Base-by-base conservation (phyloP, 1,140 invertebrate genomes). In the Meloidogyne hapla region DNA sequence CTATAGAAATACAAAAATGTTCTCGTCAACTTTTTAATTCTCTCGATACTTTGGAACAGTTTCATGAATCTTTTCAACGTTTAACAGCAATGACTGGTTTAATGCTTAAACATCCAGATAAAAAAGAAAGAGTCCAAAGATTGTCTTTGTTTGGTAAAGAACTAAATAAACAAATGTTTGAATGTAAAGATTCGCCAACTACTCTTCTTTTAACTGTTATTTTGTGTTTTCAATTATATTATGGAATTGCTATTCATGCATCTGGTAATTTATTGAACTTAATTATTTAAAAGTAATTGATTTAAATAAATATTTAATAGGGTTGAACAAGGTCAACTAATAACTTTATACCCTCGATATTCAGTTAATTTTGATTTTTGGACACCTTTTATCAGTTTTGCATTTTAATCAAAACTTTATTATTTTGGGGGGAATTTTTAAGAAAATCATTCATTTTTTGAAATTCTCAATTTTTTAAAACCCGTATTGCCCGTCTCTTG, bases 1-100 rank as follows among this genome's bases (percentile, higher is more conserved):
- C 71, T 15, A 73, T 63, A n/a, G 71, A 73, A 61, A 61, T 61
- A 23, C 71, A 73, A 26, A 73, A 73, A n/a, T 42, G 40, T 25
- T 48, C 82, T 8, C 65, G 68, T 25, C 33, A 65, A 18, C 71
- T 81, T n/a, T 81, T 83, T 66, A 66, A 81, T 62, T 38, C 28
- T 28, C 40, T 80, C 9, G 61, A 71, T 18, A 38, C 48, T 25
- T 18, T 81, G 25, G 72, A 67, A 18, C 40, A 61, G 18, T 81
- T 81, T 65, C 80, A 81, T 38, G 80, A 81, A 18, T 64, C 80
- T 15, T 80, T 83, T 15, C 42, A 61, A 28, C 38, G 61, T n/a
- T 64, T 81, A 12, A 18, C 45, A 25, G 28, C 25, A 38, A 45
- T 40, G 15, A 72, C 45, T 23, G 80, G 80, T 13, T 40, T 83